A percentile compares a stretch with the other conserved stretches of the same genome.
Conservation (phyloP, 2,888 invertebrate genomes). For the Drosophila ezoana region DNA sequence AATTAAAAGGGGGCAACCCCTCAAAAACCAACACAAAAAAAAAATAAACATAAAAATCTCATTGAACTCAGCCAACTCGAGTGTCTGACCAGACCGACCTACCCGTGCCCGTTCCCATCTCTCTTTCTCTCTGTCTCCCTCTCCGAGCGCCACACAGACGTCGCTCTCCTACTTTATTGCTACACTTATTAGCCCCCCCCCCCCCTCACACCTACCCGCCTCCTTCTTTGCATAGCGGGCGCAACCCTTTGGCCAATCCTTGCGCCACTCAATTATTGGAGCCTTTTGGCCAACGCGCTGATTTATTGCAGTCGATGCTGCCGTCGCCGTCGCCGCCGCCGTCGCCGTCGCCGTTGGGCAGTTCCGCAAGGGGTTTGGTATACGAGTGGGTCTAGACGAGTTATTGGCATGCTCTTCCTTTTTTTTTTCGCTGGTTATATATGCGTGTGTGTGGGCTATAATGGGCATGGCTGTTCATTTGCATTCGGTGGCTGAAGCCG, state of each 20-base stretch:
- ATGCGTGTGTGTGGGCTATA: slow-evolving; percentile 15
- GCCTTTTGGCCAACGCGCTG: slow-evolving; percentile 57
- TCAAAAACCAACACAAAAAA: slow-evolving; percentile 1
- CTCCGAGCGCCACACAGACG: slow-evolving; percentile 44
- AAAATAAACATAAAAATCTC: slow-evolving; percentile 36
- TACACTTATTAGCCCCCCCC: slow-evolving; percentile 62
- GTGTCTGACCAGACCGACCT: slow-evolving; percentile 70
- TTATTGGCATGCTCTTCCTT: slow-evolving; percentile 61
- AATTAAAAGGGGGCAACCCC: slow-evolving; percentile 65
- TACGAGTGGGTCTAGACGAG: slow-evolving; percentile 53
- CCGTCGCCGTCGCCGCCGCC: slow-evolving; percentile 37
- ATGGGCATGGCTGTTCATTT: slow-evolving; percentile 65
- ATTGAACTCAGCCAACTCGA: slow-evolving; percentile 67
- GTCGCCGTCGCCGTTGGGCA: slow-evolving; percentile 39
- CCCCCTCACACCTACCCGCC: neutral
- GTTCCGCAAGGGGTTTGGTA: slow-evolving; percentile 6
- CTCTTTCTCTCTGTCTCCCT: neutral
- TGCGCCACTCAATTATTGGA: slow-evolving; percentile 76
- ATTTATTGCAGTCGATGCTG: slow-evolving; percentile 67
- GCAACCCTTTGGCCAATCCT: slow-evolving; percentile 39
- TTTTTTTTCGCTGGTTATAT: slow-evolving; percentile 21
- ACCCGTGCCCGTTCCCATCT: slow-evolving; percentile 8
- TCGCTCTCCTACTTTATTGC: slow-evolving; percentile 60
- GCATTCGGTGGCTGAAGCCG: slow-evolving; percentile 53
- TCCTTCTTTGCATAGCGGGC: slow-evolving; percentile 3